Evolutionary conservation across 1,140 invertebrate species (phyloP).

Genomic region (Teleopsis dalmanni): DNA sequence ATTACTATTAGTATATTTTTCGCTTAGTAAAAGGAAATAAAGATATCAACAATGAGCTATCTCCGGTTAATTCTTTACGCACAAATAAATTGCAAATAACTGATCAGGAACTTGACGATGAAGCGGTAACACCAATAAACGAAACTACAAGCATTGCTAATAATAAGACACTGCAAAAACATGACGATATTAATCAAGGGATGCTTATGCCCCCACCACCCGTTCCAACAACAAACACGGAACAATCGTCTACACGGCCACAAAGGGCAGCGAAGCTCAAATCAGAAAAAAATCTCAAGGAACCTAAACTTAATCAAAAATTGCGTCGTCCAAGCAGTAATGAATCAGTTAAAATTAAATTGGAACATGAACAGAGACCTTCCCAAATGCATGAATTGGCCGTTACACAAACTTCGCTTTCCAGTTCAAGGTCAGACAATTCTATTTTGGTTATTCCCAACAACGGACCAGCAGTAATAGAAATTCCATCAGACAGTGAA

Average conservation of each 20-base stretch:
- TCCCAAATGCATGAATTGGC: slow-evolving; percentile 21
- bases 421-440: slow-evolving; percentile 5
- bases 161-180: too few relatives aligned
- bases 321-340: slow-evolving; percentile 26
- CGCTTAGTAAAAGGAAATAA: too few relatives aligned
- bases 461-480: slow-evolving; percentile 5
- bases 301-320: slow-evolving; percentile 20
- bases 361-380: slow-evolving; percentile 28
- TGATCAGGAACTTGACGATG: too few relatives aligned
- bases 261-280: slow-evolving; percentile 32
- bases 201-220: slow-evolving; percentile 36
- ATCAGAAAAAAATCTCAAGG: slow-evolving; percentile 29
- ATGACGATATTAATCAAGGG: too few relatives aligned
- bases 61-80: too few relatives aligned
- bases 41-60: too few relatives aligned
- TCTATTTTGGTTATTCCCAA: not conserved
- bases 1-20: too few relatives aligned
- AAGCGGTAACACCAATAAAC: too few relatives aligned
- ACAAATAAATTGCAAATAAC: too few relatives aligned
- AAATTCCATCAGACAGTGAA: slow-evolving; percentile 11
- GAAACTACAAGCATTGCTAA: too few relatives aligned
- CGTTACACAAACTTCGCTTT: not conserved
- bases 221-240: slow-evolving; percentile 10
- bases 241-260: slow-evolving; percentile 23
- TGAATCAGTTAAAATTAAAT: slow-evolving; percentile 19